These are phyloP conservation scores for Dendrocincla tyrannina DNA, from an alignment of 2,797 vertebrate species.

Conservation along the genomic window DNA sequence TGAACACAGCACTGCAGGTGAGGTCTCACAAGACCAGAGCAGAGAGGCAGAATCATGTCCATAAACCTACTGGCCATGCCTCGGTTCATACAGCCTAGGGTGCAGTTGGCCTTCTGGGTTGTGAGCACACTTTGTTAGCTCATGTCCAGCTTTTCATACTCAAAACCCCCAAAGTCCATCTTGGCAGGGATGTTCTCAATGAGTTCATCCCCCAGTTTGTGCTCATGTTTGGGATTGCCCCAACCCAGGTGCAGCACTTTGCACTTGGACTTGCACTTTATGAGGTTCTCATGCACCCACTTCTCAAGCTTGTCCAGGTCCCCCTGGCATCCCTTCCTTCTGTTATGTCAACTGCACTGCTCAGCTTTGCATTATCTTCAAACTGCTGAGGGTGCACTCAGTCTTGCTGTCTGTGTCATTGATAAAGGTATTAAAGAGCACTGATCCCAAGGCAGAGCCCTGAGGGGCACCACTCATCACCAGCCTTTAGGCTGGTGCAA, in stretches of 20 bases:
- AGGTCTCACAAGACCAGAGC: background rate
- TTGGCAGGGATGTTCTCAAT: background rate
- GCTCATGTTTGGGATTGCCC: background rate
- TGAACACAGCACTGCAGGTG: background rate
- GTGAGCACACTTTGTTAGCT: background rate
- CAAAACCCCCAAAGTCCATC: background rate
- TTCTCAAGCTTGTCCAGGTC: background rate
- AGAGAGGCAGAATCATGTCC: background rate
- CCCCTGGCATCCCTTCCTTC: background rate
- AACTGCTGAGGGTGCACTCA: background rate
- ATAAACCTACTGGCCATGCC: background rate
- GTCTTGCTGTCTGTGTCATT: background rate
- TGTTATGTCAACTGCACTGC: background rate
- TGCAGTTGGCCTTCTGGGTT: background rate
- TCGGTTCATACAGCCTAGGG: background rate
- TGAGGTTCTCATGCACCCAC: background rate
- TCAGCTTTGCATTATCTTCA: background rate
- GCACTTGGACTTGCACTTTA: background rate
- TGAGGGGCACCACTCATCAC: background rate
- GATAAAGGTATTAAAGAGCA: background rate
- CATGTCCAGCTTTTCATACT: background rate
- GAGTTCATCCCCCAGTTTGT: background rate
- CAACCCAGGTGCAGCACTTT: background rate
- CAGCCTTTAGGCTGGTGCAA: background rate
- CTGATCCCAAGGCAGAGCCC: background rate